Base-by-base conservation (phyloP, 2,113 vertebrate species). In the Delphinapterus leucas region DNA sequence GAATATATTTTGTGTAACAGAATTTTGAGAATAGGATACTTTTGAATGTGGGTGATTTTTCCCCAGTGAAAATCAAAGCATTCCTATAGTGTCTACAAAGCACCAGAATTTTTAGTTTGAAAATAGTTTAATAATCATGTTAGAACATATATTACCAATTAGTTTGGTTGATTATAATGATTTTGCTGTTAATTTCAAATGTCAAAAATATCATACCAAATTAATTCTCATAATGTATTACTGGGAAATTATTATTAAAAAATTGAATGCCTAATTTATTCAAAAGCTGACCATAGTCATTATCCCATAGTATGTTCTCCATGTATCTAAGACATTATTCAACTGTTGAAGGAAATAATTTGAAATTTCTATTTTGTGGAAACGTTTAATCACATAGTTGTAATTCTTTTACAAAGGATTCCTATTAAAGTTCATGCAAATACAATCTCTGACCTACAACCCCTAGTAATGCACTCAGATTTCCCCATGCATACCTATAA, bases 371-470 rank as follows among this genome's bases (percentile, higher is more conserved):
- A 36, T 31, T 71, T 71, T 88, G 73, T 26, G 6, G 21, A 12
- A 67, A 65, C 20, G 2, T 38, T 33, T 71, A 73, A 10, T 89
- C 6, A 65, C 11, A 33, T 53, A 58, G 1, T 55, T 38, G 15
- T 49, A 60, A 68, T 9, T 2, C 23, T 33, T 71, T 61, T 60
- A 36, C 36, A 55, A 18, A 73, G 6, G 2, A 53, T 44, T 71
- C 11, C 17, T 10, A 61, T 70, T 71, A 49, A 55, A 79, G 3
- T 89, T 47, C 68, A 60, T 38, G 31, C 2, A 88, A 58, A 65
- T 70, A 5, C 2, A 85, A 13, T 33, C 7, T 28, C 38, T 58
- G 1, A 23, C 1, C 2, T 84, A 55, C 0, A 26, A 5, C 63
- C 6, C 6, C 0, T n/a, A 79, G 47, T 11, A 79, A 31, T 53